Percentiles rank a stretch among this genome's conserved stretches.
phyloP scores from a whole-genome alignment of 2,888 invertebrate genomes.

The Epistrophe grossulariae region DNA sequence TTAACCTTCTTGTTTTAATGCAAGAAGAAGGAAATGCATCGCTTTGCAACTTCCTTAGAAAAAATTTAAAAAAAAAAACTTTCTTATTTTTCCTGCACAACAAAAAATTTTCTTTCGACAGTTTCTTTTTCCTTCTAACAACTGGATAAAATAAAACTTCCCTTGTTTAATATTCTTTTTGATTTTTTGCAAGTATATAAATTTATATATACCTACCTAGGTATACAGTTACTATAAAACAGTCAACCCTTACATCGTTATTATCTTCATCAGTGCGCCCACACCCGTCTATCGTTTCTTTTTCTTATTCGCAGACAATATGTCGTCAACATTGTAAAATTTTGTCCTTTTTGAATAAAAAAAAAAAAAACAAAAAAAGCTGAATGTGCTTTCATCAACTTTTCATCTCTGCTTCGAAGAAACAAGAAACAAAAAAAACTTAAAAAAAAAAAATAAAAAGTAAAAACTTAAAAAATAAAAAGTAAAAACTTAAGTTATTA shows the following conservation, averaged over 20 bases:
- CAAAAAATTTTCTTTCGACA: conserved; percentile 3
- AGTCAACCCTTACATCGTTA: conserved; percentile 25
- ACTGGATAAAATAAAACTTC: not conserved
- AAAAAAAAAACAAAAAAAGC: conserved; percentile 1
- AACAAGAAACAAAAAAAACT: conserved; percentile 25
- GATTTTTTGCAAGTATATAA: conserved; percentile 9
- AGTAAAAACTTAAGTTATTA: conserved; percentile 58
- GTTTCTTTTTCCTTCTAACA: not conserved
- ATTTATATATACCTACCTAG: not conserved
- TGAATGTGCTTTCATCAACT: conserved; percentile 58
- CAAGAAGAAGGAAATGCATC: conserved; percentile 27
- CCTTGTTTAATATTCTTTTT: conserved; percentile 21
- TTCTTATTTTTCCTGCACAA: conserved; percentile 6
- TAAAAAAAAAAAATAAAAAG: conserved; percentile 24
- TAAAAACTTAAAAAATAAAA: not conserved
- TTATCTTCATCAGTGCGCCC: conserved; percentile 32
- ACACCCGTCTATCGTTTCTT: conserved; percentile 11
- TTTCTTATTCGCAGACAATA: conserved; percentile 56
- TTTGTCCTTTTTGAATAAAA: conserved; percentile 23
- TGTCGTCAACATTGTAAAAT: conserved; percentile 60
- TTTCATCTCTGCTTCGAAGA: conserved; percentile 39
- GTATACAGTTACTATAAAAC: not conserved
- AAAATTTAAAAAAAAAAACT: not conserved
- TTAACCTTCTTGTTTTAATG: conserved; percentile 31
- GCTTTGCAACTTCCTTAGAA: conserved; percentile 30